Base-by-base conservation (phyloP, 1,140 invertebrate genomes). In the Eubasilissa regina region DNA sequence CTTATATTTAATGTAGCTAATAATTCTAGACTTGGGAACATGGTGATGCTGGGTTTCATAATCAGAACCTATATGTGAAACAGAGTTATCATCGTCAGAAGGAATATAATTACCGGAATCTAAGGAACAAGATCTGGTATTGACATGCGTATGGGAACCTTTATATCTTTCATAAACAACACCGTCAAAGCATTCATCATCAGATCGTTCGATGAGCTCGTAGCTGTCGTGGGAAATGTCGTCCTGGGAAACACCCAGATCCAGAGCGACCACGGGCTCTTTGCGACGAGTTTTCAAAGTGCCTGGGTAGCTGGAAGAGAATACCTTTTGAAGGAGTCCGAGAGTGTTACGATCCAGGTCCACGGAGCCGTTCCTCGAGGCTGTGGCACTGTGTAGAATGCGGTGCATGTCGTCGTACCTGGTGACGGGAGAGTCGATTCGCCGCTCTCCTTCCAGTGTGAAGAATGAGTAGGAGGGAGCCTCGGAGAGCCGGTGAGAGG, bases 211-310 rank as follows among this genome's bases (percentile, higher is more conserved):
- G 55, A 96, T 89, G 13, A 96, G 86, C 84, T 97, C 95, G 86
- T 96, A 97, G 81, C 95, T 96, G 86, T 96, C 95, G 86, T 96
- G 95, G 11, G 95, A 96, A 4, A 96, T 87, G 88, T 97, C 95
- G 85, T 97, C 95, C 85, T 96, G 95, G 0, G 94, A 95, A 44
- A 94, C 94, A 66, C 92, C 91, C 60, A 90, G 88, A 72, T 91
- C 90, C 78, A 90, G 83, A 82, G 89, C 85, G 85, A 89, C 83
- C 62, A 90, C 86, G 86, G 93, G 88, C 92, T 92, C 83, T 88
- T 89, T 91, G 86, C 84, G 87, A 89, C 90, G 86, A 91, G 79
- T 91, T 6, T 55, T 91, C 3, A 93, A 93, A 13, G 93, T 95
- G 44, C 95, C 95, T 9, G 95, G 95, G 86, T 95, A 96, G 84